Base-by-base conservation (phyloP, 2,888 invertebrate species). In the Clistopyga incitator region DNA sequence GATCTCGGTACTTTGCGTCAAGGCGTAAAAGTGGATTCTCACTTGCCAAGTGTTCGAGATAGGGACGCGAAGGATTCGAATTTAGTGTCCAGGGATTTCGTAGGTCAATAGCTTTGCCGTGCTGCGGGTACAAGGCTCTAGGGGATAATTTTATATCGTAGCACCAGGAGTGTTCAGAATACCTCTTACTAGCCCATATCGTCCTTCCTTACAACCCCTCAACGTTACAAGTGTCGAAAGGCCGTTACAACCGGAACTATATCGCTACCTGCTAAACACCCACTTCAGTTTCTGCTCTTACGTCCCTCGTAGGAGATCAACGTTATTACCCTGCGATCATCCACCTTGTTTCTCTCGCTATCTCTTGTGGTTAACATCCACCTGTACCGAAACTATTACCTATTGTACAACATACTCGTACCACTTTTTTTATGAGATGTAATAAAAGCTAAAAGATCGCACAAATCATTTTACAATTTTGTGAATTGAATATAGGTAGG, bases 291-390 rank as follows among this genome's bases (percentile, higher is more conserved):
- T 79, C 72, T 65, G 29, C 72, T 72, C 34, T 42, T 29, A 72
- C 45, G 65, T 71, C 59, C 78, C 78, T 82, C 71, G 64, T 74
- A 72, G 23, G 64, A 81, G 80, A 84, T 84, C 84, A 81, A 74
- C 80, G 68, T 84, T 87, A 87, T 87, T 87, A 88, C 88, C 89
- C 88, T 86, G 84, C 80, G 85, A 76, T 78, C 79, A 81, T 84
- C 85, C 76, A 78, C 78, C 71, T 78, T 82, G 72, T 84, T 78
- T 45, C 15, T 59, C 4, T 59, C 29, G n/a, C 29, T 34, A 34
- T 34, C 34, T 38, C 34, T n/a, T 18, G 38, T 10, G 15, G 34
- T 61, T 59, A 13, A 18, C n/a, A 65, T 13, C 20, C 20, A 42
- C 42, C 13, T 11, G 1, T 8, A 25, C n/a, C n/a, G 4, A 64